Percentiles rank a stretch among this genome's conserved stretches.
Conservation (phyloP, 37 sponge, comb jelly and placozoan species). For the Lycopodina hypogea region DNA sequence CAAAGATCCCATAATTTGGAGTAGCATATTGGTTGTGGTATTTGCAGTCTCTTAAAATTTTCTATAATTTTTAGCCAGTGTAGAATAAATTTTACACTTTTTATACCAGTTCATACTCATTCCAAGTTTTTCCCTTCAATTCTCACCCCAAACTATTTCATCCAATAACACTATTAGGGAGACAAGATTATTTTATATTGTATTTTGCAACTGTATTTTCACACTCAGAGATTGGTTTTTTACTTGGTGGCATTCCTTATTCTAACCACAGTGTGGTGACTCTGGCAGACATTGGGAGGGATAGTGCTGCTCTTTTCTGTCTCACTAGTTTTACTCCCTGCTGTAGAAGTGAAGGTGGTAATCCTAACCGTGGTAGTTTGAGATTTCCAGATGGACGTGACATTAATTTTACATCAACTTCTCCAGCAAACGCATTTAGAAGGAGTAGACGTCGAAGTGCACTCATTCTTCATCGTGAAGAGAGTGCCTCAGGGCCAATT, state of each 20-base stretch:
- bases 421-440: not conserved
- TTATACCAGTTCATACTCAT: too few relatives aligned
- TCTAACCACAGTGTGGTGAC: constrained; percentile 24
- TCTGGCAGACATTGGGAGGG: constrained; percentile 11
- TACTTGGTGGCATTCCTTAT: not conserved
- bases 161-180: too few relatives aligned
- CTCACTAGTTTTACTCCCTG: not conserved
- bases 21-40: too few relatives aligned
- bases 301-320: constrained; percentile 2
- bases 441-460: not conserved
- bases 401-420: not conserved
- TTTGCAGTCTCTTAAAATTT: too few relatives aligned
- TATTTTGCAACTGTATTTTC: not conserved
- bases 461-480: not conserved
- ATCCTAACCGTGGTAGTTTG: not conserved
- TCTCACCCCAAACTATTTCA: too few relatives aligned
- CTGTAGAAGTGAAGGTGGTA: not conserved
- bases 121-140: too few relatives aligned
- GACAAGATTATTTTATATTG: too few relatives aligned
- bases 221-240: not conserved
- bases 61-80: too few relatives aligned
- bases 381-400: not conserved
- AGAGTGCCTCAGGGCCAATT: not conserved
- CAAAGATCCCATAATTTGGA: too few relatives aligned
- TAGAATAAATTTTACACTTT: too few relatives aligned